Evolutionary conservation across 2,888 invertebrate genomes (phyloP), one percentile per base, ranked within the genome.

Genomic region (Platycheirus albimanus): DNA sequence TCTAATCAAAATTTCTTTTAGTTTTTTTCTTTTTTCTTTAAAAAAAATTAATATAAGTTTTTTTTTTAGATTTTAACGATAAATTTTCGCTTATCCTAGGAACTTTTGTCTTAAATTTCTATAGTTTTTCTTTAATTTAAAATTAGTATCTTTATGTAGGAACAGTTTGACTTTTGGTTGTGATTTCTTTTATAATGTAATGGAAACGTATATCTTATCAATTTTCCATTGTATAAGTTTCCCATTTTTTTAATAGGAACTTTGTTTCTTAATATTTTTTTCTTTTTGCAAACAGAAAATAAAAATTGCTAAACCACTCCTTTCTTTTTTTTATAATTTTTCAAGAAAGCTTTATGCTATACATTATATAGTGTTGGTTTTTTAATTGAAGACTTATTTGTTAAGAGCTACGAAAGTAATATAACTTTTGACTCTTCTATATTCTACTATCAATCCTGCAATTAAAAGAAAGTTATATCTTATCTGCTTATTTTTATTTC

Each of bases 51-150:
- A 56, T 58, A 80, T 51, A 45, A 51, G 49, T 58, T 54, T 71
- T 76, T 51, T 61, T 54, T 38, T 58, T 38, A 58, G 56, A 69
- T 71, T 75, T 77, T 78, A 51, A 72, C 61, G 77, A 83, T 72
- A 63, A 78, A 78, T 63, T 69, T 70, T 69, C 67, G 72, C 77
- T 78, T 83, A 83, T 67, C 67, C 72, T 83, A 83, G 83, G 83
- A 83, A 83, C 78, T 69, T 78, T 78, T 69, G 15, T 54, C 67
- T 83, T 77, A 67, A 33, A 83, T 45, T 58, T 80, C 56, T 77
- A 77, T n/a, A 71, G 64, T 43, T 63, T 51, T 20, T 64, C 28
- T 64, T 51, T 28, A 28, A 74, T 24, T 69, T 64, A 51, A 52
- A 67, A 52, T 63, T 69, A 80, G 36, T 75, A 69, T 69, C 47